Conservation (phyloP, 2,113 vertebrate genomes). For the Eira barbara region DNA sequence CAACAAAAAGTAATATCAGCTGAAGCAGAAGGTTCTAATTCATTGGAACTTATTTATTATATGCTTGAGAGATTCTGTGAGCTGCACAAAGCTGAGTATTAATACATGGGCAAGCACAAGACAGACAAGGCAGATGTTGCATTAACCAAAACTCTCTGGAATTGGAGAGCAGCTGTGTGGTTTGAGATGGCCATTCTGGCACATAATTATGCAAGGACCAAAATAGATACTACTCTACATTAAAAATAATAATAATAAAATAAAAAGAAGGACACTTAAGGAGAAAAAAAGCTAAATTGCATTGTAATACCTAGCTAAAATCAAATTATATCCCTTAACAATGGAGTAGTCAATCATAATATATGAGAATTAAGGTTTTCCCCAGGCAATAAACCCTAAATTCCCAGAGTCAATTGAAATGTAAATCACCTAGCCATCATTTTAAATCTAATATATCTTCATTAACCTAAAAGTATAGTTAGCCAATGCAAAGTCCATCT, state of each 20-base stretch:
- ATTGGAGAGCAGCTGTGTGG: conserved; percentile 61
- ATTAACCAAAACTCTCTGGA: conserved; percentile 71
- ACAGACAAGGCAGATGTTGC: conserved; percentile 73
- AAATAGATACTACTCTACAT: conserved; percentile 17
- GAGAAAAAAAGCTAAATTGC: not conserved
- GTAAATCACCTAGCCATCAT: conserved; percentile 58
- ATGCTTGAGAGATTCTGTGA: conserved; percentile 62
- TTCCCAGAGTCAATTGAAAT: conserved; percentile 58
- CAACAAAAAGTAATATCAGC: conserved; percentile 42
- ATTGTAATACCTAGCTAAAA: conserved; percentile 32
- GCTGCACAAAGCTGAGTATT: conserved; percentile 55
- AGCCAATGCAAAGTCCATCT: conserved; percentile 34
- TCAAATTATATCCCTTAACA: conserved; percentile 48
- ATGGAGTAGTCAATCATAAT: conserved; percentile 59
- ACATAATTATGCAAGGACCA: conserved; percentile 47
- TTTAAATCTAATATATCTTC: conserved; percentile 65
- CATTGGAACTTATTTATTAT: conserved; percentile 72
- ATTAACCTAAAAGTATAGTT: conserved; percentile 52
- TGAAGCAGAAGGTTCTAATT: conserved; percentile 75
- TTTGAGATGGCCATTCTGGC: conserved; percentile 63
- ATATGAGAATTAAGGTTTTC: conserved; percentile 49
- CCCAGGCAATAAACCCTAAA: conserved; percentile 54
- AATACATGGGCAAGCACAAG: conserved; percentile 74
- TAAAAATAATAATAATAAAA: not conserved
- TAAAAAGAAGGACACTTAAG: not conserved